Base-by-base conservation (phyloP, 1,140 invertebrate species). In the Lutraria rhynchaena region DNA sequence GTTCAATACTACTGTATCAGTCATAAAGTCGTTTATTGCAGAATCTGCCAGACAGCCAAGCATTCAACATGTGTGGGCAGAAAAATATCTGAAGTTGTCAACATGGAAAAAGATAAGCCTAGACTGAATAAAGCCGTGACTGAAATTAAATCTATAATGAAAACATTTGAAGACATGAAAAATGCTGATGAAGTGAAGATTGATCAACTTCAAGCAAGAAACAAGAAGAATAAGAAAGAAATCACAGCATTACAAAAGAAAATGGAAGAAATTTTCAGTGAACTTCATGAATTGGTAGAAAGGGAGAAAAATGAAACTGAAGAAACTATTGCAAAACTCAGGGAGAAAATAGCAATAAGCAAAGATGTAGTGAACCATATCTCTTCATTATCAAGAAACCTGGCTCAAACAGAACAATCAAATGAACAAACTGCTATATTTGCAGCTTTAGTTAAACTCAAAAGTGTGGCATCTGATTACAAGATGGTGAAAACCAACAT, bases 1-100 rank as follows among this genome's bases (percentile, higher is more conserved):
- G 63, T 49, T 0, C n/a, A 67, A 31, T 67, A 35, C 49, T 67
- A 67, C 41, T 67, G 63, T 22, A 3, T 5, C 1, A 31, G 27
- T 31, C 63, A 67, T 41, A 49, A 49, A 17, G 44, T 24, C 31
- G 63, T 67, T 11, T 67, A 46, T 31, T 67, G 63, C n/a, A 49
- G 13, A 5, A 31, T 67, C 41, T 67, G 63, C 19, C 41, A 49
- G 27, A 33, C 29, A 9, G 11, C 63, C 1, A 67, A 67, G 7
- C 63, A 67, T n/a, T 31, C 41, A 49, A 51, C 41, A 19, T 67
- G 63, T 33, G 41, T 46, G 3, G 17, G 24, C 24, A 49, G 44
- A n/a, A 29, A 13, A 1, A 67, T 67, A 46, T 1, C 24, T 13
- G 63, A 49, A 1, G 24, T 49, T 11, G 27, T 1, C 17, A 41